Base-by-base conservation (phyloP, 2,113 vertebrate genomes). In the Cochlearius cochlearius region DNA sequence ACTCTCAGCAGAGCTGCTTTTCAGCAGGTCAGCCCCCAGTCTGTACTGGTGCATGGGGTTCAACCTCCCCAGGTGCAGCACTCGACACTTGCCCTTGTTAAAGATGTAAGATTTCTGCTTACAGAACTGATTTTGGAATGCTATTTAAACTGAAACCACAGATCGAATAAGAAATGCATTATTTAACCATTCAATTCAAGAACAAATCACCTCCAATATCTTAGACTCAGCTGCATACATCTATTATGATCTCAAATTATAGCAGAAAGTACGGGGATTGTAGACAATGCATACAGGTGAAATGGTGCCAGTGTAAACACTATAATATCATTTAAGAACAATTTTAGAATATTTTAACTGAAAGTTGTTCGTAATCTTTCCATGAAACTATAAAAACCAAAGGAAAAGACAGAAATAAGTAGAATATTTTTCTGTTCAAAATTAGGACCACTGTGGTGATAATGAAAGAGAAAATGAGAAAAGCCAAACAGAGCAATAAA, bases 321-420 rank as follows among this genome's bases (percentile, higher is more conserved):
- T 30, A 15, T 11, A 62, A 59, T 68, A 38, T 23, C 68, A 60
- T 74, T 89, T 72, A 68, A 68, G 10, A 79, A 69, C 3, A n/a
- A 11, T 53, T 89, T 59, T 81, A 32, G 47, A 59, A 21, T 59
- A 80, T 55, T 91, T 69, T 43, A 67, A 41, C 7, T 26, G 9
- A 1, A 63, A 22, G 58, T 62, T 76, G 41, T 75, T 47, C 2
- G 21, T 5, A 15, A 15, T 64, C 7, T 58, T 72, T 43, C 23
- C 64, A 45, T 4, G 4, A 49, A 81, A 63, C 60, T 26, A 32
- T 11, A 53, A 36, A 29, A 81, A 69, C 0, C 0, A 11, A 68
- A 59, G 16, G 5, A 88, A 75, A 84, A 63, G 12, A 15, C 26
- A 92, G 64, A 91, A 93, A 64, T 9, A 50, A 50, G 2, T 39